phyloP scores from a whole-genome alignment of 2,797 vertebrate species.

The Peromyscus melanophrys region DNA sequence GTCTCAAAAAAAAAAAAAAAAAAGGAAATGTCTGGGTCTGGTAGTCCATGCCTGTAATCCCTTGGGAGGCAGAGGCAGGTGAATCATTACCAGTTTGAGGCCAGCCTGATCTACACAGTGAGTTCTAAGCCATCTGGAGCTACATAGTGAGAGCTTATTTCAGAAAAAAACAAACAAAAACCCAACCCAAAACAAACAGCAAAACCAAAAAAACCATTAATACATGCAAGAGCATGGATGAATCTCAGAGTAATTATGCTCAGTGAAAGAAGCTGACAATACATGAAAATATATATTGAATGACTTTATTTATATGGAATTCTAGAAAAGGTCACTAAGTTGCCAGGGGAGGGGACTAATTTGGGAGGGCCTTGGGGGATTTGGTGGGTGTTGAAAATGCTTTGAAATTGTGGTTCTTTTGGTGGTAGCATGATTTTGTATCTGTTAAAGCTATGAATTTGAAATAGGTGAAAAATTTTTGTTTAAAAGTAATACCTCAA shows the following conservation, averaged over 20 bases:
- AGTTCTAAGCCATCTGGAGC: neutral
- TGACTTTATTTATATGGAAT: constrained; percentile 53
- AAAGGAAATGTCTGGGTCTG: neutral
- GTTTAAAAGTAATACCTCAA: constrained; percentile 38
- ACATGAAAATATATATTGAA: constrained; percentile 10
- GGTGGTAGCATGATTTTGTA: neutral
- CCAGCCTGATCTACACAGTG: neutral
- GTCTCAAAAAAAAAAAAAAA: no score
- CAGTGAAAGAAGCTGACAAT: constrained; percentile 56
- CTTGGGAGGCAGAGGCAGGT: neutral
- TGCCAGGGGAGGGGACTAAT: neutral
- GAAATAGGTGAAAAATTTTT: constrained; percentile 1
- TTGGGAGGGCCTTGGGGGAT: neutral
- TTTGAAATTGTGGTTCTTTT: neutral
- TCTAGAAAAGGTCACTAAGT: constrained; percentile 25
- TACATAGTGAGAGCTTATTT: neutral
- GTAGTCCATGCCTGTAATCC: neutral
- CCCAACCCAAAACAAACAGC: neutral
- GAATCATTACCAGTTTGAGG: neutral
- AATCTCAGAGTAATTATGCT: constrained; percentile 63
- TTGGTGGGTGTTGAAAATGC: neutral
- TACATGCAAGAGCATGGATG: neutral
- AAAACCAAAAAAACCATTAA: neutral
- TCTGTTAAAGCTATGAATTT: constrained; percentile 51
- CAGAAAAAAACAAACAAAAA: neutral